Percentiles rank a stretch among this genome's conserved stretches.
Evolutionary conservation across 2,797 vertebrate species (phyloP).

Genomic region (Cyclopterus lumpus): DNA sequence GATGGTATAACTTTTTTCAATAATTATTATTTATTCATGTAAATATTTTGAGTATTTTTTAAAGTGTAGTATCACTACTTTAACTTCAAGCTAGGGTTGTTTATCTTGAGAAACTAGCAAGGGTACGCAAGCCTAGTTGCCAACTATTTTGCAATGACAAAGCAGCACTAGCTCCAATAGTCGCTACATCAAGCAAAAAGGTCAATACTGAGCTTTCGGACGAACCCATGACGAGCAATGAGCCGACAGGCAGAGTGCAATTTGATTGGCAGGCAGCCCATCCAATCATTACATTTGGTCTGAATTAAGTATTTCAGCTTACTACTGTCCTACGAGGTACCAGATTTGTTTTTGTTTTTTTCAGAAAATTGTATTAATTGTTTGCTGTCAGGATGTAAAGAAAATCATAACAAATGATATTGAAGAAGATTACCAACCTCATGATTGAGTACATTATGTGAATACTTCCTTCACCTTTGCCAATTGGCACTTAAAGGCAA

Average conservation of each 20-base stretch:
- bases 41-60: too few species aligned
- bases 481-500: background rate
- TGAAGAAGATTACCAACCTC: background rate
- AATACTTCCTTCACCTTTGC: background rate
- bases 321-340: too few species aligned
- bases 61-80: background rate
- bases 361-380: too few species aligned
- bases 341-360: too few species aligned
- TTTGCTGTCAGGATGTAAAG: too few species aligned
- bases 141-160: background rate
- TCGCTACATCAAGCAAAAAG: background rate
- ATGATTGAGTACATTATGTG: background rate
- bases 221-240: too few species aligned
- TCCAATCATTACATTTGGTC: too few species aligned
- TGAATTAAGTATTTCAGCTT: too few species aligned
- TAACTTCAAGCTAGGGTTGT: background rate
- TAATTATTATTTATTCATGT: too few species aligned
- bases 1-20: background rate
- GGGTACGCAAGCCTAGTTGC: background rate
- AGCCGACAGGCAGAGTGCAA: too few species aligned
- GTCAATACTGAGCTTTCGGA: too few species aligned
- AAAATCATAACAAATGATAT: background rate
- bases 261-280: too few species aligned
- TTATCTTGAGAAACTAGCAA: background rate
- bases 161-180: background rate